These are phyloP conservation scores for Anticlea derivata DNA, from an alignment of 2,888 invertebrate genomes.

Conservation along the genomic window DNA sequence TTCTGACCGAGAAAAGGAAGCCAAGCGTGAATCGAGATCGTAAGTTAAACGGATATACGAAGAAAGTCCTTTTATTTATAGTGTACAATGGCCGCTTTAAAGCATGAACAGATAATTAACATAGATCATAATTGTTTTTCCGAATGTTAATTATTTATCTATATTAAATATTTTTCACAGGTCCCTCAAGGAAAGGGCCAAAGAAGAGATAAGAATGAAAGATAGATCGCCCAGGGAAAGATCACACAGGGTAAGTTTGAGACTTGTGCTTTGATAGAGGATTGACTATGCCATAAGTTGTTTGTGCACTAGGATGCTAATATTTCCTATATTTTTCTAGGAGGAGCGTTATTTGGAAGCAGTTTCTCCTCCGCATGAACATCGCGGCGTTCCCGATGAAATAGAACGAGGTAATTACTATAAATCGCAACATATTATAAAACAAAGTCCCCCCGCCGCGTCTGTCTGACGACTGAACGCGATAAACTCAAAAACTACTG, in stretches of 20 bases:
- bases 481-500: no score
- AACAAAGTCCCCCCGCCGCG: no score
- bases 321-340: constrained; percentile 45
- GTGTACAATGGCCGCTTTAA: no score
- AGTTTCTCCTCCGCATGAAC: constrained; percentile 78
- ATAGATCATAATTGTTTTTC: no score
- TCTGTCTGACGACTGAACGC: no score
- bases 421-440: no score
- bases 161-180: constrained; percentile 39
- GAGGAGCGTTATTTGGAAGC: constrained; percentile 79
- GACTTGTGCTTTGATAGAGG: no score
- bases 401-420: constrained; percentile 73
- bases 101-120: no score
- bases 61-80: no score
- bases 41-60: constrained; percentile 54
- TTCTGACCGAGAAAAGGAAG: constrained; percentile 69
- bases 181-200: constrained; percentile 84
- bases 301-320: not conserved
- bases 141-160: no score
- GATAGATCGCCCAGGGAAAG: constrained; percentile 81
- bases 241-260: constrained; percentile 64
- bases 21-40: constrained; percentile 74
- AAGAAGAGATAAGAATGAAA: constrained; percentile 84
- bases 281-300: not conserved
- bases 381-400: constrained; percentile 79